phyloP scores from a whole-genome alignment of 2,797 vertebrate species.

The Amblyopsis hoosieri region DNA sequence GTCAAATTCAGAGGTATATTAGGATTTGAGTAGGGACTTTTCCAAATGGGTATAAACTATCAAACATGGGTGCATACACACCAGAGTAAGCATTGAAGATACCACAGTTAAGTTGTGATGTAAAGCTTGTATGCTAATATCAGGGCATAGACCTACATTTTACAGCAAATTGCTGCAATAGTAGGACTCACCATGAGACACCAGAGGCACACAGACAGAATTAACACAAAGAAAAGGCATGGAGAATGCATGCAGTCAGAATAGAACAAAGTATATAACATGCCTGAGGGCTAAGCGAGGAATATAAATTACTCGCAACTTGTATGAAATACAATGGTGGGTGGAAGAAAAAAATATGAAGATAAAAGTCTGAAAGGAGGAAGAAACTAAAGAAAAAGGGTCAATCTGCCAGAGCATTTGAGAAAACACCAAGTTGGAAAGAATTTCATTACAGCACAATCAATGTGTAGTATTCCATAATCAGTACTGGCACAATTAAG shows the following conservation, averaged over 20 bases:
- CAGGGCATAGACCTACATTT: neutral
- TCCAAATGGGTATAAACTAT: slow-evolving; percentile 9
- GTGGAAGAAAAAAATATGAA: slow-evolving; percentile 44
- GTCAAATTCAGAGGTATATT: neutral
- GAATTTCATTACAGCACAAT: neutral
- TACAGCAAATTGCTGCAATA: slow-evolving; percentile 37
- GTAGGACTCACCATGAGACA: slow-evolving; percentile 66
- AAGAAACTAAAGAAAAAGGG: slow-evolving; percentile 52
- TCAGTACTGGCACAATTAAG: too few species aligned
- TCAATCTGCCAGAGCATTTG: slow-evolving; percentile 44
- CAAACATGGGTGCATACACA: slow-evolving; percentile 38
- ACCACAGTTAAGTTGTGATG: slow-evolving; percentile 18
- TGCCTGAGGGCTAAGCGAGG: slow-evolving; percentile 54
- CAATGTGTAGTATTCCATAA: too few species aligned
- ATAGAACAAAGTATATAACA: slow-evolving; percentile 53
- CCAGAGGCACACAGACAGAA: slow-evolving; percentile 29
- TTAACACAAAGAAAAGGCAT: slow-evolving; percentile 27
- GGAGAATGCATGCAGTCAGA: slow-evolving; percentile 43
- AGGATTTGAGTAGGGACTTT: neutral
- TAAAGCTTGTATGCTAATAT: neutral
- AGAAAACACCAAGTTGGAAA: neutral
- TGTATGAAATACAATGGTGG: slow-evolving; percentile 60
- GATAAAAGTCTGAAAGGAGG: slow-evolving; percentile 39
- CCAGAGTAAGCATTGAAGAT: neutral
- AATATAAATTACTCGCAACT: slow-evolving; percentile 65